A percentile compares a stretch with the other conserved stretches of the same genome.
Conservation (phyloP, 2,888 invertebrate species). For the Clivina fossor region DNA sequence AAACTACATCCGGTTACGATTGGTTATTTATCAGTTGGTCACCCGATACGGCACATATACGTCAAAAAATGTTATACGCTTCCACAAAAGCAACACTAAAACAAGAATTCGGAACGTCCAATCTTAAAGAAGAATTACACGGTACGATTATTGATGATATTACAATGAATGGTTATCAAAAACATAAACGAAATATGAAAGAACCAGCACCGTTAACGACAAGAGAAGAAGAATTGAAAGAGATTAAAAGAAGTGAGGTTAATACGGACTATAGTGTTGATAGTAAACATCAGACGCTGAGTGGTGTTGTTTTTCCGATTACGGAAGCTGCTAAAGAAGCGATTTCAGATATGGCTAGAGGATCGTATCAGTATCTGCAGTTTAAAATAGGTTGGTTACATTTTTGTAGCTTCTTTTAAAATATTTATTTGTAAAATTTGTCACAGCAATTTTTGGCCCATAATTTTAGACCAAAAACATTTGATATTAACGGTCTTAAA, state of each 20-base stretch:
- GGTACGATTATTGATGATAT: slow-evolving; percentile 82
- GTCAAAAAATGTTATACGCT: slow-evolving; percentile 97
- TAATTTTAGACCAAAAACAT: no score
- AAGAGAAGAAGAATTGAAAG: slow-evolving; percentile 82
- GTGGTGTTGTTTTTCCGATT: slow-evolving; percentile 89
- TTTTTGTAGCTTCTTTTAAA: no score
- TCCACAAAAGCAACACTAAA: slow-evolving; percentile 97
- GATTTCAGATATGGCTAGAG: slow-evolving; percentile 70
- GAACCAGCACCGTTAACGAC: slow-evolving; percentile 89
- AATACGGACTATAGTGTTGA: slow-evolving; percentile 77
- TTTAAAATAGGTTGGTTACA: slow-evolving; percentile 74
- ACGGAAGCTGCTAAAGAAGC: slow-evolving; percentile 77
- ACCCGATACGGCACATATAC: slow-evolving; percentile 86
- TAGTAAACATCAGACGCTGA: slow-evolving; percentile 84
- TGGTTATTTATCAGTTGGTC: slow-evolving; percentile 96
- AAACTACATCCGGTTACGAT: slow-evolving; percentile 78
- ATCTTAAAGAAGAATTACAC: slow-evolving; percentile 93
- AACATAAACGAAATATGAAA: slow-evolving; percentile 72
- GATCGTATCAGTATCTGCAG: slow-evolving; percentile 86
- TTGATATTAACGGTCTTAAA: no score
- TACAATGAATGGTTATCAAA: slow-evolving; percentile 77
- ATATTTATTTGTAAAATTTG: no score
- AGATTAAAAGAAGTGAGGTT: slow-evolving; percentile 70
- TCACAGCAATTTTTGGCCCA: no score
- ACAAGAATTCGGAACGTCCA: slow-evolving; percentile 91